phyloP scores from a whole-genome alignment of 1,140 invertebrate genomes.

The Megathymus violae region DNA sequence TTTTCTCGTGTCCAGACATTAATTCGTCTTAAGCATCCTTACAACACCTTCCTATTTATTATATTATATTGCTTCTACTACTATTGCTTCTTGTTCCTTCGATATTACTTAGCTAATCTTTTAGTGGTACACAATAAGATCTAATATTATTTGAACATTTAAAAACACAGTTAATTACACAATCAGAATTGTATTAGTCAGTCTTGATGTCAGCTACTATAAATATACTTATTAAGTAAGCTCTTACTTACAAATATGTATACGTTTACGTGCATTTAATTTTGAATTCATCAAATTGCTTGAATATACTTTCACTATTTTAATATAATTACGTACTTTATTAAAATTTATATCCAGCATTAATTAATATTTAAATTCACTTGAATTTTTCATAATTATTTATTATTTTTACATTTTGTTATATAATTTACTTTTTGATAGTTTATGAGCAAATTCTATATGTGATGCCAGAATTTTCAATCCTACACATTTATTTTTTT shows the following conservation, averaged over 20 bases:
- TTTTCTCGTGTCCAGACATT: too few species aligned
- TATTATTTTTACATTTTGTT: constrained; percentile 7
- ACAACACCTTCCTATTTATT: too few species aligned
- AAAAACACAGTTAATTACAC: too few species aligned
- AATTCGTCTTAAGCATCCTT: too few species aligned
- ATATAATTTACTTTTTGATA: background rate
- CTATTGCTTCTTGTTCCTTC: too few species aligned
- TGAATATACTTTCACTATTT: background rate
- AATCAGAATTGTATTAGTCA: too few species aligned
- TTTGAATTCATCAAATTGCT: background rate
- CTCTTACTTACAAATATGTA: background rate
- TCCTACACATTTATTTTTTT: background rate
- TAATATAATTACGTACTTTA: background rate
- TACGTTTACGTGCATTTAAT: background rate
- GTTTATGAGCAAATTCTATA: background rate
- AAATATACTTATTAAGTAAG: background rate
- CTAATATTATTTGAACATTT: too few species aligned
- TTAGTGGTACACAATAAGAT: too few species aligned
- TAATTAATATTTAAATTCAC: background rate
- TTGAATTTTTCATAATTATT: constrained; percentile 16
- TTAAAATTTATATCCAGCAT: background rate
- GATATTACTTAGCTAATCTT: too few species aligned
- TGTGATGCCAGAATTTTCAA: constrained; percentile 3
- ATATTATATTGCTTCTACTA: too few species aligned
- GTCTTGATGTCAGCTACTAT: too few species aligned